A percentile compares a stretch with the other conserved stretches of the same genome.
Evolutionary conservation across 2,797 vertebrate species (phyloP).

Genomic region (Myoxocephalus aenaeus): DNA sequence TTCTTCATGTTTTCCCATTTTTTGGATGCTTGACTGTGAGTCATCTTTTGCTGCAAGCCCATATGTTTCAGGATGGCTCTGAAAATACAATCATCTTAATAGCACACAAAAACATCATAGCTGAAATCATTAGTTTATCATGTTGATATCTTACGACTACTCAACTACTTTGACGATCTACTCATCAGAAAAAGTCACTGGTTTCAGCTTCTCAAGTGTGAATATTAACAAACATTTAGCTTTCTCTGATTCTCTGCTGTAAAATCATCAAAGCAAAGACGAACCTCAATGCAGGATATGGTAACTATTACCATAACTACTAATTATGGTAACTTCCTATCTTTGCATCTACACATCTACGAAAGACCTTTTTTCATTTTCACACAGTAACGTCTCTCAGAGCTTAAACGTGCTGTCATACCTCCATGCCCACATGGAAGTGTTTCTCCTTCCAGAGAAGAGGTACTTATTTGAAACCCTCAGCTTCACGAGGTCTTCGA

Average conservation of each 20-base stretch:
- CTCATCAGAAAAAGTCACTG: background rate
- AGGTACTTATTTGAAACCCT: constrained; percentile 76
- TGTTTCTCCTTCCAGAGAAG: constrained; percentile 81
- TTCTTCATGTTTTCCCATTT: constrained; percentile 85
- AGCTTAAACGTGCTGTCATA: constrained; percentile 32
- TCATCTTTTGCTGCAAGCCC: constrained; percentile 80
- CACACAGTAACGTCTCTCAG: background rate
- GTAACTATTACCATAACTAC: too few relatives aligned
- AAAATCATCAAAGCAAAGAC: background rate
- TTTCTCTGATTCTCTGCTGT: background rate
- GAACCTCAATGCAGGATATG: background rate
- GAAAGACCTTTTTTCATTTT: background rate
- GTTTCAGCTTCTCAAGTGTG: background rate
- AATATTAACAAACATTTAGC: background rate
- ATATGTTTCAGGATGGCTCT: constrained; percentile 81
- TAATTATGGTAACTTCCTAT: background rate
- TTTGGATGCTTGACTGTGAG: constrained; percentile 77
- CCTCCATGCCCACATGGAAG: constrained; percentile 80
- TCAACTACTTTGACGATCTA: too few relatives aligned
- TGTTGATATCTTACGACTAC: too few relatives aligned
- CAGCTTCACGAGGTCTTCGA: constrained; percentile 78
- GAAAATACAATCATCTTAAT: constrained; percentile 9
- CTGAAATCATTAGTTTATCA: background rate
- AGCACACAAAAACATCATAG: background rate
- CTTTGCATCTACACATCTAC: background rate